phyloP scores from a whole-genome alignment of 2,888 invertebrate genomes.

The Lepidocyrtoides sp. region DNA sequence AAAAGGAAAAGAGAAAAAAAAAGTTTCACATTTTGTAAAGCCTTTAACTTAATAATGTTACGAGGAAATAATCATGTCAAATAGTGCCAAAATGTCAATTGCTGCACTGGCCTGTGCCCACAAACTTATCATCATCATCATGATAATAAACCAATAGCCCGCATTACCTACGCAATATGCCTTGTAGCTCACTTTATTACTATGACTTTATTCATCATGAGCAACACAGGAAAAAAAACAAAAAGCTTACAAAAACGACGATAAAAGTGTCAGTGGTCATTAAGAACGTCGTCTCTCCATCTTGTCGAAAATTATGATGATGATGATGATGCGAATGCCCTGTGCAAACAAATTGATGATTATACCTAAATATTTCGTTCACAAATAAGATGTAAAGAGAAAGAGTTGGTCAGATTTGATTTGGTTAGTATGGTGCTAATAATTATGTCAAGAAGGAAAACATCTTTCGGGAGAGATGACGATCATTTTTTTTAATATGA shows the following conservation, averaged over 20 bases:
- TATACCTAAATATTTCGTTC: neutral
- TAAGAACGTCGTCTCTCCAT: neutral
- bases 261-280: slow-evolving; percentile 18
- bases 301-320: neutral
- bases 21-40: slow-evolving; percentile 10
- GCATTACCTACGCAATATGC: no score
- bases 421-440: slow-evolving; percentile 25
- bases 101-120: neutral
- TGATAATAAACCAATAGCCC: no score
- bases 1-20: neutral
- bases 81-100: slow-evolving; percentile 39
- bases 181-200: no score
- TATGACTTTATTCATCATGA: slow-evolving; percentile 18
- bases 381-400: neutral
- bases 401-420: neutral
- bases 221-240: no score
- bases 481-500: neutral
- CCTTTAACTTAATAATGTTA: slow-evolving; percentile 5
- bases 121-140: neutral
- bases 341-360: slow-evolving; percentile 37
- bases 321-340: neutral
- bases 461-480: neutral
- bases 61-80: slow-evolving; percentile 21
- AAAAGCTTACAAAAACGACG: neutral
- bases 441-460: slow-evolving; percentile 38